Evolutionary conservation across 2,113 vertebrate genomes (phyloP).

Genomic region (Fukomys damarensis): DNA sequence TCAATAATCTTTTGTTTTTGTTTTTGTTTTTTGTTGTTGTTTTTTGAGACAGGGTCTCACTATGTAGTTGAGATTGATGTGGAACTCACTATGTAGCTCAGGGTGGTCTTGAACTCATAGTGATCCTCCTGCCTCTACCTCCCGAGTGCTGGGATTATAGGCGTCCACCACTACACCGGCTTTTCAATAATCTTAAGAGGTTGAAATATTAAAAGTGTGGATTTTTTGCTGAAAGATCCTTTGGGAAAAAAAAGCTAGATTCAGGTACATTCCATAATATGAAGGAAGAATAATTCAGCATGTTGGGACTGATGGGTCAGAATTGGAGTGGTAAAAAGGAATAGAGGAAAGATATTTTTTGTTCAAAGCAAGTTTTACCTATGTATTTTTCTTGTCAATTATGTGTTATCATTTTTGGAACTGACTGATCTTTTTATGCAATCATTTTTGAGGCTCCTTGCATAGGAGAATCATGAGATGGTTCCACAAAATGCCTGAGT

Average conservation of each 20-base stretch:
- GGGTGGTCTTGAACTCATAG: too few species aligned
- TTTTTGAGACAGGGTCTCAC: too few species aligned
- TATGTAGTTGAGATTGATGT: too few species aligned
- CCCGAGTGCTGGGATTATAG: too few species aligned
- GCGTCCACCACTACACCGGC: too few species aligned
- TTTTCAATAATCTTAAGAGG: neutral
- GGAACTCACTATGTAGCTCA: too few species aligned
- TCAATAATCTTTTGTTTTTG: neutral
- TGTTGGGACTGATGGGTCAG: neutral
- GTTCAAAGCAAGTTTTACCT: neutral
- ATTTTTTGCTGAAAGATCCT: slow-evolving; percentile 40
- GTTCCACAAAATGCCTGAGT: slow-evolving; percentile 64
- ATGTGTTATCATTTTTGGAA: slow-evolving; percentile 28
- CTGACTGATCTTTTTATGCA: slow-evolving; percentile 3
- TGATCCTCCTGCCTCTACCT: too few species aligned
- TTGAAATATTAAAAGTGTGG: neutral
- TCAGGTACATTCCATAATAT: slow-evolving; percentile 16
- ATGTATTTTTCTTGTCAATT: neutral
- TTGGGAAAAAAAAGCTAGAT: slow-evolving; percentile 37
- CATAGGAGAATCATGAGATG: neutral
- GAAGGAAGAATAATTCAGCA: slow-evolving; percentile 1
- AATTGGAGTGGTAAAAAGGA: neutral
- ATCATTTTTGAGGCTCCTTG: neutral
- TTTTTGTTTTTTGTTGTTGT: too few species aligned
- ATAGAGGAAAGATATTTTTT: neutral